Percentiles rank a stretch among this genome's conserved stretches.
phyloP scores from a whole-genome alignment of 2,113 vertebrate species.

The Brachyistius frenatus region DNA sequence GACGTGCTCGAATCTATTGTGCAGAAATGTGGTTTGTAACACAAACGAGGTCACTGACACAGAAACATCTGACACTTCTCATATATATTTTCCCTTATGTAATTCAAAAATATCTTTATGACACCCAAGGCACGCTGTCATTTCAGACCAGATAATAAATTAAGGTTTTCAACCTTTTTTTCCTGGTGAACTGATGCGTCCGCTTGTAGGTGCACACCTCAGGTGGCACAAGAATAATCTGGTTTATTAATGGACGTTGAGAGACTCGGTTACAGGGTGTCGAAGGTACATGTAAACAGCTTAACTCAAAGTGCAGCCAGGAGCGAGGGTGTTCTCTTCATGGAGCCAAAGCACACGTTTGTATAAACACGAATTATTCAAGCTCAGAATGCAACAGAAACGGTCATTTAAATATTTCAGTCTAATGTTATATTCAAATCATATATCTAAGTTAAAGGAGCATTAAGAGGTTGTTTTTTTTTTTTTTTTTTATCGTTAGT shows the following conservation, averaged over 20 bases:
- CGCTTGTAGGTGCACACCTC: conserved; percentile 28
- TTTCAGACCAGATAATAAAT: conserved; percentile 14
- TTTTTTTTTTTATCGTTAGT: not conserved
- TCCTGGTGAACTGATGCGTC: not conserved
- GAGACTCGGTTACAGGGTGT: conserved; percentile 40
- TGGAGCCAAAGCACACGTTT: conserved; percentile 20
- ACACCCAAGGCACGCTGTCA: not conserved
- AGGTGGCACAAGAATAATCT: conserved; percentile 44
- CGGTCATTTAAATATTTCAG: not conserved
- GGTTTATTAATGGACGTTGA: conserved; percentile 59
- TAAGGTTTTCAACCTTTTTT: not conserved
- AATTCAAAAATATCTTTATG: conserved; percentile 9
- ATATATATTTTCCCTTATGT: not conserved
- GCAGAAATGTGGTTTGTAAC: no score
- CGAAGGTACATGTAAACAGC: conserved; percentile 58
- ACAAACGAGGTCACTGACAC: conserved; percentile 21
- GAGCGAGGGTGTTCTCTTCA: conserved; percentile 37
- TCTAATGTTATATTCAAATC: not conserved
- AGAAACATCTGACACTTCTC: not conserved
- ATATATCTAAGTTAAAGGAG: not conserved
- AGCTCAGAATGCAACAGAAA: conserved; percentile 10
- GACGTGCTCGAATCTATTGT: no score
- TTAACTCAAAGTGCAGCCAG: conserved; percentile 39
- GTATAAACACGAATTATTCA: conserved; percentile 9
- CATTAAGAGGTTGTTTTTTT: not conserved